phyloP scores from a whole-genome alignment of 2,113 vertebrate species.

The Scytalopus superciliaris region DNA sequence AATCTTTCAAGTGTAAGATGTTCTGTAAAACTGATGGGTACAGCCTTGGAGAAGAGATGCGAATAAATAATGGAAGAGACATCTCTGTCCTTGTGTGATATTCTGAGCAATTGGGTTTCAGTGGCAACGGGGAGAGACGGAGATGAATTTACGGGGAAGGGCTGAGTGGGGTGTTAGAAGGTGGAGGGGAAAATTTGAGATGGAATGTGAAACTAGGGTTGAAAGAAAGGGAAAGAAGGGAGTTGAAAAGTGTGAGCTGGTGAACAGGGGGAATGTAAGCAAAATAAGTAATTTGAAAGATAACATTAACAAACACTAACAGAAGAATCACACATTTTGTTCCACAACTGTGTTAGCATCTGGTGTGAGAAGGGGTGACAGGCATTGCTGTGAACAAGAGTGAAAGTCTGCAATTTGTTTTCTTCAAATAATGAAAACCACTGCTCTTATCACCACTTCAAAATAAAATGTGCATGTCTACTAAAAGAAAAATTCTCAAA shows the following conservation, averaged over 20 bases:
- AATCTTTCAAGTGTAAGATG: conserved; percentile 44
- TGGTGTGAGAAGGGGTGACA: not conserved
- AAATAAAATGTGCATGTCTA: not conserved
- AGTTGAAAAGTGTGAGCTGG: not conserved
- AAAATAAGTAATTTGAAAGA: not conserved
- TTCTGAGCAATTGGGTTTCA: conserved; percentile 16
- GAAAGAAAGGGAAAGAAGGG: not conserved
- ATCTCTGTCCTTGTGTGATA: not conserved
- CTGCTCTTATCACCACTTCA: not conserved
- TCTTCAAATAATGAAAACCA: not conserved
- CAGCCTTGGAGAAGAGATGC: conserved; percentile 10
- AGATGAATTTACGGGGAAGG: not conserved
- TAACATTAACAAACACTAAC: not conserved
- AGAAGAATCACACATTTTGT: not conserved
- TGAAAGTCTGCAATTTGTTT: not conserved
- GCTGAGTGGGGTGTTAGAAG: not conserved
- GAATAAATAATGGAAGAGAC: conserved; percentile 22
- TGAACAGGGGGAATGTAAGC: not conserved
- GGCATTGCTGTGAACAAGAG: not conserved
- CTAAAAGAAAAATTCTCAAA: not conserved
- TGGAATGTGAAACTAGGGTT: not conserved
- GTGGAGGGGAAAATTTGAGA: not conserved
- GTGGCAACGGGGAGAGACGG: not conserved
- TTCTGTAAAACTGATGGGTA: conserved; percentile 15
- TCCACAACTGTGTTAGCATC: not conserved